Evolutionary conservation across 2,797 vertebrate species (phyloP), one percentile per base, ranked within the genome.

Genomic region (Xyrichtys novacula): DNA sequence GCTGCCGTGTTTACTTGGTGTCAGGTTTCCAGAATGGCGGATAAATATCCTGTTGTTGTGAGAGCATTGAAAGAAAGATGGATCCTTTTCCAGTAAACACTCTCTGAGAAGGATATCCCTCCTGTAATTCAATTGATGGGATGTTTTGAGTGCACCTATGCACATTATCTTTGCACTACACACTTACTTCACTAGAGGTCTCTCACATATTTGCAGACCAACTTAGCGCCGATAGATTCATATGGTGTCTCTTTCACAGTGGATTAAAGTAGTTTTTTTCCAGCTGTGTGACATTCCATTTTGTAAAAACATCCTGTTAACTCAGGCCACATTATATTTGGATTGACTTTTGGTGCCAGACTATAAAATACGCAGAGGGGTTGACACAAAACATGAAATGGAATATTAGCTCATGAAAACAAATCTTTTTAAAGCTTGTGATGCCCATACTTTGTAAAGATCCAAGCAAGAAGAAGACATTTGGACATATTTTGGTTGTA

Each of bases 81-180:
- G 36, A 36, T 49, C 66, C 34, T 58, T 74, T 91, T 89, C 89
- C 91, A 75, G 88, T 75, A 92, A 92, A 83, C 89, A 69, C 77
- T 84, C 73, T 74, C 59, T 75, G 64, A 89, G 81, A 81, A 67
- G 72, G 52, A 80, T 78, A 88, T 85, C 85, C 82, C 78, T 74
- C 72, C 81, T 79, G 55, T 91, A 89, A 90, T 89, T 68, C 44
- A 89, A 89, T 90, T 84, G 63, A 87, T 88, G 76, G 60, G 65
- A 82, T 85, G 74, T 76, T 88, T 67, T 61, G 48, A 84, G 78
- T 88, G 85, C 86, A 83, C 67, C 80, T 47, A 66, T 39, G 65
- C 56, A 72, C 76, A 88, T 89, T 91, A 89, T 73, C 56, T 42
- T 78, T 55, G 61, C 57, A 55, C 67, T 71, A 32, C 11, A 22